phyloP scores from a whole-genome alignment of 2,113 vertebrate species.

The Anolis carolinensis region DNA sequence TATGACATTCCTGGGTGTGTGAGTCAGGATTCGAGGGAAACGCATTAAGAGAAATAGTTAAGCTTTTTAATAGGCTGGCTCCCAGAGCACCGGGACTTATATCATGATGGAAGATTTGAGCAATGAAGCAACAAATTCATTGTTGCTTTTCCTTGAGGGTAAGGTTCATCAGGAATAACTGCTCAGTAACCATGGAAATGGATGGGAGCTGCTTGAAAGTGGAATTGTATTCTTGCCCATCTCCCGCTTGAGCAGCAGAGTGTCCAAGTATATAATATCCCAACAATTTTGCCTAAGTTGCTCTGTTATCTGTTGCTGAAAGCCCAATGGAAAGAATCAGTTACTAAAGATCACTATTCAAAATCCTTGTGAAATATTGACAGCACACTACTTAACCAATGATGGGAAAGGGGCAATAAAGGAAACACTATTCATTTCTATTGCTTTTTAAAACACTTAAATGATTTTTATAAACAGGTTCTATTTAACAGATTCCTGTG shows the following conservation, averaged over 20 bases:
- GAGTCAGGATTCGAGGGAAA: background rate
- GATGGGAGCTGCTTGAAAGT: background rate
- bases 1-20: constrained; percentile 20
- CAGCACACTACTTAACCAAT: constrained; percentile 54
- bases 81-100: background rate
- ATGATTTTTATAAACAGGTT: constrained; percentile 53
- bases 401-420: constrained; percentile 46
- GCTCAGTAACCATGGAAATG: background rate
- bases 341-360: constrained; percentile 46
- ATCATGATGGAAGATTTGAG: constrained; percentile 36
- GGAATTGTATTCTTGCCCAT: background rate
- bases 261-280: background rate
- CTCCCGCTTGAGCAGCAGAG: background rate
- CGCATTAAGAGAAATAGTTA: constrained; percentile 36
- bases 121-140: background rate
- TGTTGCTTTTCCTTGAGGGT: constrained; percentile 27
- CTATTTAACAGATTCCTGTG: constrained; percentile 60
- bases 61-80: background rate
- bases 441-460: constrained; percentile 54
- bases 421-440: constrained; percentile 53
- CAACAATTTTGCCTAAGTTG: constrained; percentile 38
- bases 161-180: background rate
- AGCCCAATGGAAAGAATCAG: constrained; percentile 52
- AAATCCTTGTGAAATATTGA: constrained; percentile 40
- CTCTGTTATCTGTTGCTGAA: constrained; percentile 49